These are phyloP conservation scores for Dryobota labecula DNA, from an alignment of 2,888 invertebrate genomes.

Conservation along the genomic window DNA sequence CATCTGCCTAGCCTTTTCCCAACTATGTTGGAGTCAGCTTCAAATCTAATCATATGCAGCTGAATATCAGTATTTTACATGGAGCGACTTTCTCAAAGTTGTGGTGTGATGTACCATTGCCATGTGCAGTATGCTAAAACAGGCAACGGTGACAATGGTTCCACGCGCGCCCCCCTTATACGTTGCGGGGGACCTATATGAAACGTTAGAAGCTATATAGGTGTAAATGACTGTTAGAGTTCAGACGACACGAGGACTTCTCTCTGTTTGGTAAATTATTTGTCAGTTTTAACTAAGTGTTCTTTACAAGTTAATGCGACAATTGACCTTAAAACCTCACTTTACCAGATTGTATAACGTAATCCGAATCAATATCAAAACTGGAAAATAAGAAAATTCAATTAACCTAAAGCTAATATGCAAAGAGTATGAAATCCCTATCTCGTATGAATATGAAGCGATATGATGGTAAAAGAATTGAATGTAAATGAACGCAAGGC, in stretches of 20 bases:
- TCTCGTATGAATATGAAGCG: conserved; percentile 19
- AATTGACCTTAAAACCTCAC: neutral
- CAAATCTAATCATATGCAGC: no score
- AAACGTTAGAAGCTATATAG: no score
- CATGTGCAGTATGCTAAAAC: no score
- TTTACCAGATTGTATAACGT: neutral
- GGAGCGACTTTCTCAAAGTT: no score
- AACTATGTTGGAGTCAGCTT: no score
- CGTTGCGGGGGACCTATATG: no score
- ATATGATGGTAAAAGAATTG: conserved; percentile 9
- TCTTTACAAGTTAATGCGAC: neutral
- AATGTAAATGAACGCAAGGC: conserved; percentile 22
- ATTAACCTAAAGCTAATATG: conserved; percentile 13
- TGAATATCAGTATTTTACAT: no score
- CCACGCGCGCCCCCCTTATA: no score
- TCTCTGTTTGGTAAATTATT: neutral
- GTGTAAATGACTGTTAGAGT: no score
- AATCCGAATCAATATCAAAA: neutral
- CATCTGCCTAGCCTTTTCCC: no score
- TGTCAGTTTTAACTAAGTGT: neutral
- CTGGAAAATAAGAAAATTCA: conserved; percentile 2
- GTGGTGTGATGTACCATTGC: no score
- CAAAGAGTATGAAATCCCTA: conserved; percentile 7
- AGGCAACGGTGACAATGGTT: no score
- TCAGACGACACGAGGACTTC: neutral